These are phyloP conservation scores for Drosophila pseudotakahashii DNA, from an alignment of 2,888 invertebrate species.

Conservation along the genomic window DNA sequence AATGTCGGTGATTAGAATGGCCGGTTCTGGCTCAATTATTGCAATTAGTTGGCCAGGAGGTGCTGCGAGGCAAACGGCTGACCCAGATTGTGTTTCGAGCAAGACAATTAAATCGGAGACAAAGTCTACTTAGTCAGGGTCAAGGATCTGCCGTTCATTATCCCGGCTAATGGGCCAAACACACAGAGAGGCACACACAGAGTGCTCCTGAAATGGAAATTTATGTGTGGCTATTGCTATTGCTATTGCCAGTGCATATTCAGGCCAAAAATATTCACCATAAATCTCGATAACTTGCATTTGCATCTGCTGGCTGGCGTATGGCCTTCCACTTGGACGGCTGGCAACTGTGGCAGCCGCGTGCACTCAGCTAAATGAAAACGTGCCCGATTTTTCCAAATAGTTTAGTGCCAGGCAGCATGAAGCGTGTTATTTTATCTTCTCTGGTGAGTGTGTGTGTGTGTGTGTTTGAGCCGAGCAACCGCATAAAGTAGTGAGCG, in stretches of 20 bases:
- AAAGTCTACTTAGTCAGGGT: slow-evolving; percentile 27
- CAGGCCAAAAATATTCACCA: slow-evolving; percentile 46
- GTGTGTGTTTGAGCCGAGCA: slow-evolving; percentile 11
- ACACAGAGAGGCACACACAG: not conserved
- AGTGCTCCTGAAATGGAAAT: slow-evolving; percentile 32
- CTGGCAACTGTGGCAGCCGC: slow-evolving; percentile 55
- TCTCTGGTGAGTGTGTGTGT: not conserved
- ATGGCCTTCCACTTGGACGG: slow-evolving; percentile 21
- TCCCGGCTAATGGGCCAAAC: slow-evolving; percentile 13
- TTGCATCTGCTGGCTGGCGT: slow-evolving; percentile 46
- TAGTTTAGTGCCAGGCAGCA: slow-evolving; percentile 67
- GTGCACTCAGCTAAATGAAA: slow-evolving; percentile 79
- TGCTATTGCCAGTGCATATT: slow-evolving; percentile 32
- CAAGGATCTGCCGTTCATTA: slow-evolving; percentile 34
- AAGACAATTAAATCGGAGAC: slow-evolving; percentile 52
- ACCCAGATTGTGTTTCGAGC: slow-evolving; percentile 17
- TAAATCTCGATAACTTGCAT: slow-evolving; percentile 60
- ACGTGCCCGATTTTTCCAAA: slow-evolving; percentile 73
- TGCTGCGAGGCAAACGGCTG: slow-evolving; percentile 41
- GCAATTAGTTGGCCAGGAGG: slow-evolving; percentile 54
- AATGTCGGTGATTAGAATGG: slow-evolving; percentile 46
- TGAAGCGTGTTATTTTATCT: slow-evolving; percentile 62
- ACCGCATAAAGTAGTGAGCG: slow-evolving; percentile 42
- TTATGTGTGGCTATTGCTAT: slow-evolving; percentile 44
- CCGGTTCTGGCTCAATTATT: slow-evolving; percentile 54